phyloP scores from a whole-genome alignment of 2,113 vertebrate genomes.

The Hemibates koningsi region DNA sequence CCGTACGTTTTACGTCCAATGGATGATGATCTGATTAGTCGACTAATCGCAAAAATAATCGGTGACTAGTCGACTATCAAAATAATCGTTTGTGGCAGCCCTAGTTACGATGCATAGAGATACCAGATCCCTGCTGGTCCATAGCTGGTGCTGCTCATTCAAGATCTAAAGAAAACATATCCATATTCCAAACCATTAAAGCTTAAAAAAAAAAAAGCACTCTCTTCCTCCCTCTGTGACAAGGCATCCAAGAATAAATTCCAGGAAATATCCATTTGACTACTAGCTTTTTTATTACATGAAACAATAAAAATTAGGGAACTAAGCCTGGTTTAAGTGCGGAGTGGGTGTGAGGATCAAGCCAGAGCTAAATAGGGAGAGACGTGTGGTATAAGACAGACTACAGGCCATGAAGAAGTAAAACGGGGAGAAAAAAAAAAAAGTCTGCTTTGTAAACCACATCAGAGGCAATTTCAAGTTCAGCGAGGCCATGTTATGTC shows the following conservation, averaged over 20 bases:
- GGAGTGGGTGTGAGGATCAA: slow-evolving; percentile 27
- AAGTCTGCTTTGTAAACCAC: slow-evolving; percentile 15
- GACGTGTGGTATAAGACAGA: slow-evolving; percentile 16
- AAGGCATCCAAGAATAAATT: neutral
- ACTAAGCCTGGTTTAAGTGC: neutral
- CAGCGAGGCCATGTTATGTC: slow-evolving; percentile 5
- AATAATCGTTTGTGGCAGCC: too few relatives aligned
- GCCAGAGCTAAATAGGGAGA: slow-evolving; percentile 30
- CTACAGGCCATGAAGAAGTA: neutral
- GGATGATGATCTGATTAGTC: too few relatives aligned
- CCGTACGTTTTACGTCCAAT: too few relatives aligned
- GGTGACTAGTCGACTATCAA: too few relatives aligned
- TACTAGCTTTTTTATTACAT: neutral
- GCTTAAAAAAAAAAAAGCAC: fast-evolving
- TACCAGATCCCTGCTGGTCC: neutral
- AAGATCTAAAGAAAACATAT: neutral
- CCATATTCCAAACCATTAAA: neutral
- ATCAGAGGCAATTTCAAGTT: slow-evolving; percentile 36
- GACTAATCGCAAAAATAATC: too few relatives aligned
- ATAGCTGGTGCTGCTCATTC: neutral
- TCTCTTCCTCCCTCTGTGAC: neutral
- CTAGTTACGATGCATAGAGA: fast-evolving
- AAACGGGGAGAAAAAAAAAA: neutral
- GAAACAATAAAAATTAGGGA: slow-evolving; percentile 10
- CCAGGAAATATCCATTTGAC: neutral